phyloP scores from a whole-genome alignment of 2,797 vertebrate genomes.

The Lepilemur septentrionalis region DNA sequence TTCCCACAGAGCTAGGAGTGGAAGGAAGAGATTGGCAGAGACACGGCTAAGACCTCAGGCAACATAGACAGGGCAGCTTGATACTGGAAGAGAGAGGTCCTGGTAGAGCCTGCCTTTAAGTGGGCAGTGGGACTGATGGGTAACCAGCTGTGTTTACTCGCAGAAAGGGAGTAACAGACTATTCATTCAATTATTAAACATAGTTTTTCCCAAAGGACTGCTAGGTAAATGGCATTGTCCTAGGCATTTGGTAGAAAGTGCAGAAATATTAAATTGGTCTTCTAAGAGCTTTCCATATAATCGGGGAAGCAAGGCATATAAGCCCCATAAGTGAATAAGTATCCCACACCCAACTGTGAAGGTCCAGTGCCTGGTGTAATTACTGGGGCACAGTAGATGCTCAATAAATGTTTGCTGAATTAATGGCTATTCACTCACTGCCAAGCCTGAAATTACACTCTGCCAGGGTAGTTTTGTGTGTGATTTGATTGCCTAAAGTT shows the following conservation, averaged over 20 bases:
- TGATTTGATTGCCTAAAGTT: neutral
- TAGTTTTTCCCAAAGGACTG: neutral
- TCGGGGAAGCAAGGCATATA: neutral
- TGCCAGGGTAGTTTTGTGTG: neutral
- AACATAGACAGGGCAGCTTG: neutral
- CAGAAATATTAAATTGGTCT: neutral
- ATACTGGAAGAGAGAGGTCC: neutral
- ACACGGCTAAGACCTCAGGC: neutral
- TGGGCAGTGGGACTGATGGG: neutral
- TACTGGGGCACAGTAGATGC: neutral
- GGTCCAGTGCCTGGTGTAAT: neutral
- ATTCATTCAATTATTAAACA: neutral
- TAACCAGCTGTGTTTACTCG: neutral
- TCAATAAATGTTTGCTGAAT: neutral
- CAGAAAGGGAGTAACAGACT: neutral
- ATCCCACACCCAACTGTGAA: neutral
- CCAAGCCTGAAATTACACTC: neutral
- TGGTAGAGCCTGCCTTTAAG: neutral
- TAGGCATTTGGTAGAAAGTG: neutral
- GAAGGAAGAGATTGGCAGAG: neutral
- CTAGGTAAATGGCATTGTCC: neutral
- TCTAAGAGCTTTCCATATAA: neutral
- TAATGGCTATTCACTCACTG: neutral
- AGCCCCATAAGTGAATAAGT: neutral
- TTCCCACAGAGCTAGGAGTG: neutral